phyloP scores from a whole-genome alignment of 1,140 invertebrate genomes.

The Helicorthomorpha holstii region DNA sequence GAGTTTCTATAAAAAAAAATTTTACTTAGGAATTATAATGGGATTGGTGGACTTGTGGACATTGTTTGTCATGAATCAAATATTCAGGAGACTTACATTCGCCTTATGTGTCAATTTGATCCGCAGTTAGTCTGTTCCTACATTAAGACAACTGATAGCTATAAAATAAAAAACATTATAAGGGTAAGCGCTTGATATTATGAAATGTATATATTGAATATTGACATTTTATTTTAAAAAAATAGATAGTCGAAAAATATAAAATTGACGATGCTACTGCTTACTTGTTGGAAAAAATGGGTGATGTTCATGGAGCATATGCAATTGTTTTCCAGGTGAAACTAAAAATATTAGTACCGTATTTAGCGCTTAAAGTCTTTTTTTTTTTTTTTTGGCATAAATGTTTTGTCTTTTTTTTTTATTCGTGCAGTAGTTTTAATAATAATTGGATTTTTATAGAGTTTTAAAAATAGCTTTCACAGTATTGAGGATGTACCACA shows the following conservation, averaged over 20 bases:
- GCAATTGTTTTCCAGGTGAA: slow-evolving; percentile 24
- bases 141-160: slow-evolving; percentile 27
- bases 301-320: slow-evolving; percentile 33
- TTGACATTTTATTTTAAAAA: neutral
- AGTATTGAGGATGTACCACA: slow-evolving; percentile 1
- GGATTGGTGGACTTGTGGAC: slow-evolving; percentile 28
- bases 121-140: slow-evolving; percentile 29
- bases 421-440: slow-evolving; percentile 16
- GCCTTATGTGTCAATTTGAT: slow-evolving; percentile 46
- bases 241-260: slow-evolving; percentile 23
- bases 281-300: slow-evolving; percentile 34
- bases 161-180: slow-evolving; percentile 29
- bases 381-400: no score
- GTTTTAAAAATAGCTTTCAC: neutral
- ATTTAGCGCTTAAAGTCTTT: no score
- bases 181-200: neutral
- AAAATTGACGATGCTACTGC: slow-evolving; percentile 32
- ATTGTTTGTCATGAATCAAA: no score
- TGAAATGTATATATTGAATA: neutral
- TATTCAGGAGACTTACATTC: slow-evolving; percentile 45
- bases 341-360: no score
- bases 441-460: slow-evolving; percentile 8
- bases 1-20: neutral
- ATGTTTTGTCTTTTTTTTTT: slow-evolving; percentile 9
- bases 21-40: slow-evolving; percentile 5